A percentile compares a stretch with the other conserved stretches of the same genome.
Conservation (phyloP, 1,140 invertebrate species). For the Bilobella aurantiaca region DNA sequence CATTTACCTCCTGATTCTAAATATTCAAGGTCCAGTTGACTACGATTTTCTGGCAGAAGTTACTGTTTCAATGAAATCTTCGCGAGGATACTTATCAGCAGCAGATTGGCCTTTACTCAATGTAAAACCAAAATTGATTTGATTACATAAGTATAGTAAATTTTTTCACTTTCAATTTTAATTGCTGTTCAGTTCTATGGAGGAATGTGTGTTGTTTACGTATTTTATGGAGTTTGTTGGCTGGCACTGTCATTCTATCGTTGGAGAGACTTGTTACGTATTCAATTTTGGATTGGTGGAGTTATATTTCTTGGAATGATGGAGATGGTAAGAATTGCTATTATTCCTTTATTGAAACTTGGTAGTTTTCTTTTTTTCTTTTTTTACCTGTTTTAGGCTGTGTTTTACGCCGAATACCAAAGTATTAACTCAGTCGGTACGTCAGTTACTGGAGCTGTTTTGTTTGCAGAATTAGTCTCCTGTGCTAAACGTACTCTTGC, state of each 20-base stretch:
- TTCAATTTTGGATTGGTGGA: conserved; percentile 90
- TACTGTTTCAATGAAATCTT: conserved; percentile 53
- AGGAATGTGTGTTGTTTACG: conserved; percentile 79
- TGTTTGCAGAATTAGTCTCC: conserved; percentile 80
- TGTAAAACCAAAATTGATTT: conserved; percentile 41
- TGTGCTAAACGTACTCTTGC: conserved; percentile 79
- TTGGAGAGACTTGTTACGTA: conserved; percentile 80
- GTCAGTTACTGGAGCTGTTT: conserved; percentile 54
- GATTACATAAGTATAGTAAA: background rate
- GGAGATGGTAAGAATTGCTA: conserved; percentile 46
- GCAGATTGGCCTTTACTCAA: conserved; percentile 60
- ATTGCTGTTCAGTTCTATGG: conserved; percentile 64
- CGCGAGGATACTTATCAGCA: conserved; percentile 61
- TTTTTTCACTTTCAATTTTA: conserved; percentile 15
- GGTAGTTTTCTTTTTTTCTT: conserved; percentile 9
- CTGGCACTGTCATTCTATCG: conserved; percentile 67
- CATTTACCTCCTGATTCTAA: conserved; percentile 43
- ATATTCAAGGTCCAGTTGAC: conserved; percentile 31
- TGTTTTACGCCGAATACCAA: conserved; percentile 81
- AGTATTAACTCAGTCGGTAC: conserved; percentile 62
- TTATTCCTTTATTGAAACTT: conserved; percentile 35
- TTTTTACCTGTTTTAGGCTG: conserved; percentile 48
- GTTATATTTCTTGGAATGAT: conserved; percentile 77
- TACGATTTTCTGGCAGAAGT: conserved; percentile 44
- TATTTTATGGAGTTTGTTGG: conserved; percentile 72